Percentiles rank a stretch among this genome's conserved stretches.
phyloP scores from a whole-genome alignment of 2,113 vertebrate species.

The Plestiodon gilberti region DNA sequence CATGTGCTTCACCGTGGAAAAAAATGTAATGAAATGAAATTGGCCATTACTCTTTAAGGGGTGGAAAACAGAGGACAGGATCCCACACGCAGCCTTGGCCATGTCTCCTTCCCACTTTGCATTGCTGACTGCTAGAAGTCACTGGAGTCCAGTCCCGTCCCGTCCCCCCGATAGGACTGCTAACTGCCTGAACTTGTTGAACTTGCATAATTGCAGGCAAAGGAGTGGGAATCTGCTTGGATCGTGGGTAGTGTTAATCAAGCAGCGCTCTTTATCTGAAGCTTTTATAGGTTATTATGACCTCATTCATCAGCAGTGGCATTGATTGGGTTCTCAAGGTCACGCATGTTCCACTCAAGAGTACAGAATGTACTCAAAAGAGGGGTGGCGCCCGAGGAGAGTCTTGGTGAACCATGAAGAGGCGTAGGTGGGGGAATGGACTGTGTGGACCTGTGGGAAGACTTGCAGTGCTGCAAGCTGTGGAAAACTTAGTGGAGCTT shows the following conservation, averaged over 20 bases:
- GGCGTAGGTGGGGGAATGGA: no score
- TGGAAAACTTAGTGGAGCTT: no score
- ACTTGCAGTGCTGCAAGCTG: no score
- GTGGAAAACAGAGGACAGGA: no score
- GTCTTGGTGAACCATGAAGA: no score
- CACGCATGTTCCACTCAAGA: background rate
- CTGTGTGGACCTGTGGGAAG: no score
- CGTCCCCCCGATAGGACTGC: background rate
- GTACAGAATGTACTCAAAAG: constrained; percentile 38
- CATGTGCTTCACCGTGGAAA: no score
- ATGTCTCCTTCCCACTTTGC: no score
- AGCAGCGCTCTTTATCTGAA: background rate
- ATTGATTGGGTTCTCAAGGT: background rate
- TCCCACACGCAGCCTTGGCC: background rate
- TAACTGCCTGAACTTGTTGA: accelerated
- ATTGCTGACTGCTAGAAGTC: background rate
- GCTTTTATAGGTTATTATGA: background rate
- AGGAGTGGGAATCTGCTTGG: background rate
- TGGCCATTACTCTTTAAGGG: background rate
- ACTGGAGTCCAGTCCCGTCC: background rate
- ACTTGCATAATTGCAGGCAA: background rate
- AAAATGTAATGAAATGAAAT: no score
- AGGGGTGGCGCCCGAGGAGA: background rate
- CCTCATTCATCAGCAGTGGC: background rate
- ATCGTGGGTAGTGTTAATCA: background rate